These are phyloP conservation scores for Ophonus ardosiacus DNA, from an alignment of 2,888 invertebrate species.

Conservation along the genomic window DNA sequence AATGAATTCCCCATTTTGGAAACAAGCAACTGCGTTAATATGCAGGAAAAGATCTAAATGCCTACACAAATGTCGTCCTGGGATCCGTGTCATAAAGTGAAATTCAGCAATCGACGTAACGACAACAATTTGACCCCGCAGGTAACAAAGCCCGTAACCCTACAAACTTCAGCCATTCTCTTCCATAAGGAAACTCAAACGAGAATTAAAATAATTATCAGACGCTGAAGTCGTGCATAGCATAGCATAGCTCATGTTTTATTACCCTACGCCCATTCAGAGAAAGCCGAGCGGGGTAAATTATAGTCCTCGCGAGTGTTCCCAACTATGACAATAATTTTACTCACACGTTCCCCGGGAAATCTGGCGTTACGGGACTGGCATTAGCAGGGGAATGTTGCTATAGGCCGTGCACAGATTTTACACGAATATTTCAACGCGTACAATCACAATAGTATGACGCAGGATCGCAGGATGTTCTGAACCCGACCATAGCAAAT, in stretches of 20 bases:
- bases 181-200: constrained; percentile 56
- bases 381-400: constrained; percentile 13
- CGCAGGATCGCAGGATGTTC: no score
- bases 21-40: neutral
- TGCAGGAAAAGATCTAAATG: neutral
- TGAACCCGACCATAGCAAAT: no score
- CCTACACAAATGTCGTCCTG: neutral
- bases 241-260: constrained; percentile 46
- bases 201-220: constrained; percentile 62
- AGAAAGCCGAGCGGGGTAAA: constrained; percentile 39
- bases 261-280: constrained; percentile 25
- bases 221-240: constrained; percentile 49
- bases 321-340: constrained; percentile 58
- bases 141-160: constrained; percentile 28
- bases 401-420: constrained; percentile 41
- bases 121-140: constrained; percentile 21
- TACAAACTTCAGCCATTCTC: constrained; percentile 23
- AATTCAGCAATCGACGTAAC: constrained; percentile 30
- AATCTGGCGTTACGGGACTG: constrained; percentile 45
- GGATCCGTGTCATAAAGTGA: neutral
- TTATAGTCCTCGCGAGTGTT: constrained; percentile 35
- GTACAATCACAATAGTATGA: neutral
- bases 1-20: neutral
- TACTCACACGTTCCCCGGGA: constrained; percentile 30
- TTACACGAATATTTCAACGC: constrained; percentile 3